Percentiles rank a stretch among this genome's conserved stretches.
Conservation (phyloP, 2,888 invertebrate genomes). For the Mimachlamys varia region DNA sequence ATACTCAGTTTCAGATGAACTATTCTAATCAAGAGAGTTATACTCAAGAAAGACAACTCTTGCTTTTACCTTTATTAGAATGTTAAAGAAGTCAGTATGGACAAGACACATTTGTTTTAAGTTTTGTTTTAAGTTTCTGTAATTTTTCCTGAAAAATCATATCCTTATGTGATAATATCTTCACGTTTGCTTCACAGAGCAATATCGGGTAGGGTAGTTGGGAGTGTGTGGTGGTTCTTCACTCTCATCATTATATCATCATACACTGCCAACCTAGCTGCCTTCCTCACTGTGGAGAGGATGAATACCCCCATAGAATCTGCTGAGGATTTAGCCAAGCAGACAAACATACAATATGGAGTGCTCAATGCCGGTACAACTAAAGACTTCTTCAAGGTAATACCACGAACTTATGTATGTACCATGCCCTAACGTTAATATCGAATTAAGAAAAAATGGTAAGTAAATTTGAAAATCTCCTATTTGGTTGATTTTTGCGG, state of each 20-base stretch:
- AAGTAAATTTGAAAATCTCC: too few relatives aligned
- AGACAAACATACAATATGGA: constrained; percentile 85
- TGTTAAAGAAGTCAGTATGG: too few relatives aligned
- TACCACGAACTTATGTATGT: too few relatives aligned
- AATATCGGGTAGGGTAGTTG: constrained; percentile 96
- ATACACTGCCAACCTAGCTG: constrained; percentile 97
- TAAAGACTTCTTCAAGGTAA: constrained; percentile 92
- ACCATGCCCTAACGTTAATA: too few relatives aligned
- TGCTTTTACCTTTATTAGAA: neutral
- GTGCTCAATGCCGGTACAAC: constrained; percentile 90
- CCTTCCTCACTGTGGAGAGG: constrained; percentile 97
- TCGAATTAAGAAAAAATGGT: too few relatives aligned
- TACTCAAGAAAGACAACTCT: neutral
- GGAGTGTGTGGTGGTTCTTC: constrained; percentile 99
- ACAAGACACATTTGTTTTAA: too few relatives aligned
- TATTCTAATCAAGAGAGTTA: neutral
- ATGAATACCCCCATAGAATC: constrained; percentile 97
- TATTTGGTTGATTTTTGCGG: too few relatives aligned
- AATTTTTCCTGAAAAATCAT: too few relatives aligned
- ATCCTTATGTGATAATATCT: too few relatives aligned
- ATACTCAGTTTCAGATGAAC: too few relatives aligned
- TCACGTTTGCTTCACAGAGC: constrained; percentile 83
- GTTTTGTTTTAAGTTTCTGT: too few relatives aligned
- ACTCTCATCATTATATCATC: constrained; percentile 98
- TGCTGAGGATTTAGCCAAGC: constrained; percentile 94